Percentiles rank a stretch among this genome's conserved stretches.
phyloP scores from a whole-genome alignment of 2,888 invertebrate species.

The Drosophila aldrichi region DNA sequence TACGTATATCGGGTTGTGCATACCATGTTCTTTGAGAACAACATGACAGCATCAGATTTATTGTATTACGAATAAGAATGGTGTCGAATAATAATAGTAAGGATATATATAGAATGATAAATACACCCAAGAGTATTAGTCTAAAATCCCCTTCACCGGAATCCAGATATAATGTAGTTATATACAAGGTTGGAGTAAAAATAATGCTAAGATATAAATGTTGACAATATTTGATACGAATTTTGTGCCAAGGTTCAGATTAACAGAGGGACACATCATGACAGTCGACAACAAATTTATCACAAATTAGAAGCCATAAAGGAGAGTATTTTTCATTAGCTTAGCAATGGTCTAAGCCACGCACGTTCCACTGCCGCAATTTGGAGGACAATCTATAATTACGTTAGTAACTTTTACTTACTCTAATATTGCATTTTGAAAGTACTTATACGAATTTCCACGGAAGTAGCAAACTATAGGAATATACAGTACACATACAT shows the following conservation, averaged over 20 bases:
- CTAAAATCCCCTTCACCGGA: slow-evolving; percentile 41
- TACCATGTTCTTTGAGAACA: background rate
- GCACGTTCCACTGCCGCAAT: slow-evolving; percentile 7
- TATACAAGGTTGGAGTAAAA: slow-evolving; percentile 24
- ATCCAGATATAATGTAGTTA: slow-evolving; percentile 24
- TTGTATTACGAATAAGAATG: background rate
- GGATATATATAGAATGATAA: slow-evolving; percentile 16
- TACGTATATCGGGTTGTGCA: background rate
- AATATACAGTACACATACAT: slow-evolving; percentile 61
- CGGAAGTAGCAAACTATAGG: slow-evolving; percentile 62
- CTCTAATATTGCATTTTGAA: slow-evolving; percentile 54
- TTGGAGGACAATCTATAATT: slow-evolving; percentile 30
- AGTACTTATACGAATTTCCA: slow-evolving; percentile 46
- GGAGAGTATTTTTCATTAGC: slow-evolving; percentile 19
- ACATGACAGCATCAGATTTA: background rate
- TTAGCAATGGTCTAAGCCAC: background rate
- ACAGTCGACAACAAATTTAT: slow-evolving; percentile 46
- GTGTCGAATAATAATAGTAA: slow-evolving; percentile 1
- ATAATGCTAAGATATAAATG: slow-evolving; percentile 10
- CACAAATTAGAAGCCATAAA: slow-evolving; percentile 46
- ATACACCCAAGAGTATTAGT: slow-evolving; percentile 27
- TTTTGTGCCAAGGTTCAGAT: background rate
- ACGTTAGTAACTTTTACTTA: slow-evolving; percentile 42
- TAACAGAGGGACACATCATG: slow-evolving; percentile 27
- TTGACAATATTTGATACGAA: background rate